phyloP scores from a whole-genome alignment of 1,140 invertebrate genomes.

The Cyrtorhinus lividipennis region DNA sequence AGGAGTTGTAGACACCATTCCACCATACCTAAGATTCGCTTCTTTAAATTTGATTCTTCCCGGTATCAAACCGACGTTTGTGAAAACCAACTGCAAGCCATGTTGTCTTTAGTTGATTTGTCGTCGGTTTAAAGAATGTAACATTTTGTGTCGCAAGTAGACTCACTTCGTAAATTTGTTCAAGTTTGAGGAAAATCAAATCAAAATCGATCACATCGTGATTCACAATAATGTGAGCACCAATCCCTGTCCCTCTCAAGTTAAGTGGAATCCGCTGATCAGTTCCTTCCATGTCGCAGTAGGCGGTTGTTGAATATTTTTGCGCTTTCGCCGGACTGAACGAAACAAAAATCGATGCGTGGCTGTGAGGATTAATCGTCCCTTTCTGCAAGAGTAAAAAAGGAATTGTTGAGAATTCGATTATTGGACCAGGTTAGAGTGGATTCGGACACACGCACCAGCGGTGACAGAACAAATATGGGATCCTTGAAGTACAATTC shows the following conservation, averaged over 20 bases:
- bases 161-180: conserved; percentile 5
- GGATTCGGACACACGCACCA: too few relatives aligned
- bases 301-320: background rate
- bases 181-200: conserved; percentile 1
- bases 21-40: background rate
- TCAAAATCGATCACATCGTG: conserved; percentile 5
- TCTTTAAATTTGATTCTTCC: background rate
- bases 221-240: background rate
- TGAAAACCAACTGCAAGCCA: background rate
- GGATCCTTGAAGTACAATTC: background rate
- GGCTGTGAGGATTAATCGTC: background rate
- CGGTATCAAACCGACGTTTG: background rate
- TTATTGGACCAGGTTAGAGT: too few relatives aligned
- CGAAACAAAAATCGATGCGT: background rate
- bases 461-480: too few relatives aligned
- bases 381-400: background rate
- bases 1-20: background rate
- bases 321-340: background rate
- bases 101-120: too few relatives aligned
- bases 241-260: background rate
- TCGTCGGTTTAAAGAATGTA: too few relatives aligned
- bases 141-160: too few relatives aligned
- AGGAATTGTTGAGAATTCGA: too few relatives aligned
- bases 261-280: background rate
- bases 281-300: conserved; percentile 1